Base-by-base conservation (phyloP, 2,113 vertebrate genomes). In the Cyrtonyx montezumae region DNA sequence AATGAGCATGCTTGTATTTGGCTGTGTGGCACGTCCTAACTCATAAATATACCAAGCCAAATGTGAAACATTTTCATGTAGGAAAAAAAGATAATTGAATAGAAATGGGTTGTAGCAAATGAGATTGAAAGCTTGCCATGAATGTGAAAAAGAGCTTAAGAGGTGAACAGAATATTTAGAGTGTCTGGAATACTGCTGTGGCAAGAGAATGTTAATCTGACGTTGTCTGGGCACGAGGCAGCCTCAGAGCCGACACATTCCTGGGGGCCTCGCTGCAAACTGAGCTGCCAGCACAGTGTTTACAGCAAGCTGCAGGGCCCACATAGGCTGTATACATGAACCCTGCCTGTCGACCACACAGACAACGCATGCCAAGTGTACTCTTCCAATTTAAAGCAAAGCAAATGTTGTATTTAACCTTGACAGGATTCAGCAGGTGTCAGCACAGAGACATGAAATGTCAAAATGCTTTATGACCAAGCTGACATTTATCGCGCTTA, bases 111-210 rank as follows among this genome's bases (percentile, higher is more conserved):
- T 74, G 22, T 67, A 81, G 59, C 66, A 82, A 82, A 88, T 11
- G 18, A 89, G 62, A 87, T 51, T 77, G 84, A 71, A 95, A 75
- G 36, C 63, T 94, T 87, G 76, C 70, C 81, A 74, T 63, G 46
- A 88, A 84, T 73, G 51, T 80, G 66, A 82, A 78, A 93, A 96
- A 83, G 71, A 76, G 69, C 68, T 74, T 91, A 65, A 51, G 85
- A 68, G 69, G 86, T 71, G 78, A 92, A 76, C 68, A 80, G 87
- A 93, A 59, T 70, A 67, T 79, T 90, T 92, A 5, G 88, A 91
- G 79, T 73, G 86, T 91, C 89, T 93, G 92, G 94, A 93, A 92
- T 82, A 93, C 63, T 86, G 86, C 91, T 85, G 65, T 94, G 95
- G 87, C 85, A 94, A 83, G 78, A 89, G 86, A 76, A 88, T 58